These are phyloP conservation scores for Musca domestica DNA, from an alignment of 1,140 invertebrate genomes.

Conservation along the genomic window DNA sequence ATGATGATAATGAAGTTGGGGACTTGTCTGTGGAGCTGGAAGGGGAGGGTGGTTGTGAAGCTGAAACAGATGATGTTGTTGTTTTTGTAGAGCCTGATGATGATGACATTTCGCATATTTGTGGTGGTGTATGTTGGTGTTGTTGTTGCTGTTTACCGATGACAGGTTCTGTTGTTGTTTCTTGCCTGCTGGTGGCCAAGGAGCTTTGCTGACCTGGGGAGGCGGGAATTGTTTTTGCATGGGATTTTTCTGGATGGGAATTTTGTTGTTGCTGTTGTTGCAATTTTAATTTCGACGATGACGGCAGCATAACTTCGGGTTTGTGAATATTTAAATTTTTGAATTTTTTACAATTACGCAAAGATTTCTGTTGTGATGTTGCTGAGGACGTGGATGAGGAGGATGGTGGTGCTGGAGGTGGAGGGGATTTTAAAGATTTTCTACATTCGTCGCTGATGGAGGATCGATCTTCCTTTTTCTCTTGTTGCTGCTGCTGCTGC, in stretches of 20 bases:
- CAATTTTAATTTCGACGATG: constrained; percentile 47
- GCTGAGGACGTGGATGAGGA: too few relatives aligned
- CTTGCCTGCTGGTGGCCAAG: constrained; percentile 16
- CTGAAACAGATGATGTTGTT: constrained; percentile 12
- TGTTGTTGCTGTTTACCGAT: neutral
- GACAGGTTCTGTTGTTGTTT: constrained; percentile 36
- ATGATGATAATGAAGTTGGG: constrained; percentile 3
- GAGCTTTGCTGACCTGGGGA: too few relatives aligned
- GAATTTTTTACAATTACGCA: constrained; percentile 43
- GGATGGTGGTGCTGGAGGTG: too few relatives aligned
- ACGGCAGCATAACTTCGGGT: constrained; percentile 49
- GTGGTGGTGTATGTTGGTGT: constrained; percentile 20
- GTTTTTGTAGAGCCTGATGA: constrained; percentile 13
- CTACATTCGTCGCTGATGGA: too few relatives aligned
- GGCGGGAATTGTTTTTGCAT: too few relatives aligned
- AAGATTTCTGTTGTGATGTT: too few relatives aligned
- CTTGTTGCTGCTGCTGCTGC: too few relatives aligned
- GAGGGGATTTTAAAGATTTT: too few relatives aligned
- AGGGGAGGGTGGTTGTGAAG: neutral
- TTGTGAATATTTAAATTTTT: constrained; percentile 51
- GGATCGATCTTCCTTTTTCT: too few relatives aligned
- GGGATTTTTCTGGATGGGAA: constrained; percentile 16
- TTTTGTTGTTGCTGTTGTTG: constrained; percentile 41
- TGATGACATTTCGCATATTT: neutral
- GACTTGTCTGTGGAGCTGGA: constrained; percentile 2